phyloP scores from a whole-genome alignment of 2,888 invertebrate species.

The Maniola hyperantus region DNA sequence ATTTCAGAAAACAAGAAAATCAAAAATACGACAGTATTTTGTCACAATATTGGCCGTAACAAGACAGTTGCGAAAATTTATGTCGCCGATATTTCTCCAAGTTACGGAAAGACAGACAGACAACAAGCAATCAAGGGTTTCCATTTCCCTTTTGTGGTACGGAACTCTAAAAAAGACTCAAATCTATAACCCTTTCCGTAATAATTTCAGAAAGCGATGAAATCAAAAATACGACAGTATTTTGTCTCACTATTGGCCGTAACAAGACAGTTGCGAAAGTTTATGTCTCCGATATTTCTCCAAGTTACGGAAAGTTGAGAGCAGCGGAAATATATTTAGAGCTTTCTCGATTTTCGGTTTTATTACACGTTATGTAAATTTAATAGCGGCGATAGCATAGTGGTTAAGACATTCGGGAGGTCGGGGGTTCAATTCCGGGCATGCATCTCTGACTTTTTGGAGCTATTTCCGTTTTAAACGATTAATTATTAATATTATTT shows the following conservation, averaged over 20 bases:
- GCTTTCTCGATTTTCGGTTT: neutral
- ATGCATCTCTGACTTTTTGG: no score
- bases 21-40: slow-evolving; percentile 3
- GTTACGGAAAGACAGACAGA: no score
- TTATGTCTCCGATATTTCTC: slow-evolving; percentile 19
- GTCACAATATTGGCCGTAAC: slow-evolving; percentile 18
- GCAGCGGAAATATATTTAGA: neutral
- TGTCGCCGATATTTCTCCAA: slow-evolving; percentile 19
- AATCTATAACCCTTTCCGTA: neutral
- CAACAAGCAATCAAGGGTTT: no score
- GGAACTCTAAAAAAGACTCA: no score
- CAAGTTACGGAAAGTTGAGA: slow-evolving; percentile 12
- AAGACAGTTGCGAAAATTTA: slow-evolving; percentile 19
- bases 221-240: neutral
- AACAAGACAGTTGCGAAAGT: slow-evolving; percentile 19
- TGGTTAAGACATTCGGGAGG: no score
- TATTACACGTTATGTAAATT: no score
- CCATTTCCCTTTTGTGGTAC: no score
- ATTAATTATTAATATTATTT: no score
- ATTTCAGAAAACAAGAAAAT: neutral
- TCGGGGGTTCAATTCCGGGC: no score
- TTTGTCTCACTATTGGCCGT: slow-evolving; percentile 20
- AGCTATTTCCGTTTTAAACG: no score
- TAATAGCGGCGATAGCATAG: no score
- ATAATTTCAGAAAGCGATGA: neutral